Percentiles rank a stretch among this genome's conserved stretches.
These are phyloP conservation scores for Rhodinocichla rosea DNA, from an alignment of 2,113 vertebrate genomes.

Conservation along the genomic window DNA sequence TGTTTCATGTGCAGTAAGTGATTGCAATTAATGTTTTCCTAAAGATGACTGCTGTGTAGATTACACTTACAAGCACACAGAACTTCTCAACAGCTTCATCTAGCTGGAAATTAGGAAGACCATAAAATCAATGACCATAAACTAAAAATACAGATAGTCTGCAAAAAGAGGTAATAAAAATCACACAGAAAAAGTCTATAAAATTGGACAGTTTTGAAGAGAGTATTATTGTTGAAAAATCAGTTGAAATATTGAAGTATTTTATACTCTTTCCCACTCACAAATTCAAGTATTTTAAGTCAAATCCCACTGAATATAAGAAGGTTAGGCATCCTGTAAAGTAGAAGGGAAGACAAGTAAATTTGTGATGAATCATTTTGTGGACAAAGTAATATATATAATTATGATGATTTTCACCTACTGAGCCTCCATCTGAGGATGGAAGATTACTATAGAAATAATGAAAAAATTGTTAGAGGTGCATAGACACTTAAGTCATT, in stretches of 20 bases:
- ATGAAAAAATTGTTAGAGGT: not conserved
- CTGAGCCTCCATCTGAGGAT: not conserved
- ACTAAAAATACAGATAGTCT: constrained; percentile 20
- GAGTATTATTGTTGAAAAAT: not conserved
- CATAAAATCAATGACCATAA: constrained; percentile 44
- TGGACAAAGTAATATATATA: not conserved
- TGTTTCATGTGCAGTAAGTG: not conserved
- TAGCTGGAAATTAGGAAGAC: not conserved
- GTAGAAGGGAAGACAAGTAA: not conserved
- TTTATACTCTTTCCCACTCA: not conserved
- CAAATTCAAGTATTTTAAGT: not conserved
- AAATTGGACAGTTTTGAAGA: not conserved
- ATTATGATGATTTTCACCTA: not conserved
- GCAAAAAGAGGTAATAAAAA: constrained; percentile 17
- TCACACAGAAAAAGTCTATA: not conserved
- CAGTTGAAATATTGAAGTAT: not conserved
- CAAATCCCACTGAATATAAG: not conserved
- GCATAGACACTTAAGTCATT: not conserved
- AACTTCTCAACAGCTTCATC: not conserved
- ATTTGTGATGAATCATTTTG: not conserved
- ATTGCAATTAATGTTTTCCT: constrained; percentile 2
- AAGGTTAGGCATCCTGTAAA: not conserved
- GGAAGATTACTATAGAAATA: not conserved
- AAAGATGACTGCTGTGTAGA: not conserved
- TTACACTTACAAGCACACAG: not conserved